Conservation (phyloP, 2,888 invertebrate species). For the Sesia apiformis region DNA sequence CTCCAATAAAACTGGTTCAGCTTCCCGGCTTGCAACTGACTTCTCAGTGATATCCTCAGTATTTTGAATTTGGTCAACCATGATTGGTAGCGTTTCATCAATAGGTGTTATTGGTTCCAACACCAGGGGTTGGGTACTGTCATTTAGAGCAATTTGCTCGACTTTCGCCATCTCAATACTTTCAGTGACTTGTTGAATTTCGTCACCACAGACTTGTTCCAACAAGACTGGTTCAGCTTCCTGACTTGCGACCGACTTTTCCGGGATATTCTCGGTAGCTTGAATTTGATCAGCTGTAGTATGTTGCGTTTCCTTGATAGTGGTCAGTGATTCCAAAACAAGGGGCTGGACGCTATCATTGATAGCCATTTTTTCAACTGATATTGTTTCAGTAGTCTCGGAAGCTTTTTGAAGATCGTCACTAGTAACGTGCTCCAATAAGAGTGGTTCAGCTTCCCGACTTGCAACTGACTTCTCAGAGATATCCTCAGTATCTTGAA, state of each 20-base stretch:
- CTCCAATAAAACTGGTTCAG: not conserved
- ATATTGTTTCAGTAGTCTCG: not conserved
- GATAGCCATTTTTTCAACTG: not conserved
- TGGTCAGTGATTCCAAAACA: not conserved
- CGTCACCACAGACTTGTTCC: not conserved
- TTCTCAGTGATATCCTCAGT: not conserved
- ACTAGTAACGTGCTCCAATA: not conserved
- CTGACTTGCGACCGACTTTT: not conserved
- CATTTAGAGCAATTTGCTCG: not conserved
- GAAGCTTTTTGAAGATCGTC: not conserved
- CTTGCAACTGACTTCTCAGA: not conserved
- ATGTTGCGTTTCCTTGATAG: not conserved
- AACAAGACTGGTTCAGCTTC: not conserved
- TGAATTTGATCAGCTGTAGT: not conserved
- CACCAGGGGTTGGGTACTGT: not conserved
- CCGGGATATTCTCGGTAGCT: not conserved
- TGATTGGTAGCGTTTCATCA: not conserved
- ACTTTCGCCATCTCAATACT: not conserved
- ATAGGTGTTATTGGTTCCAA: not conserved
- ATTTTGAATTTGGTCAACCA: not conserved
- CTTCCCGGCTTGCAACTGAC: not conserved
- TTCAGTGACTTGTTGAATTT: not conserved
- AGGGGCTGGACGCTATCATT: not conserved
- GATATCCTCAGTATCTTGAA: not conserved
- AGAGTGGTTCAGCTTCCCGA: not conserved